Evolutionary conservation across 1,140 invertebrate genomes (phyloP).

Genomic region (Drosophila hydei): DNA sequence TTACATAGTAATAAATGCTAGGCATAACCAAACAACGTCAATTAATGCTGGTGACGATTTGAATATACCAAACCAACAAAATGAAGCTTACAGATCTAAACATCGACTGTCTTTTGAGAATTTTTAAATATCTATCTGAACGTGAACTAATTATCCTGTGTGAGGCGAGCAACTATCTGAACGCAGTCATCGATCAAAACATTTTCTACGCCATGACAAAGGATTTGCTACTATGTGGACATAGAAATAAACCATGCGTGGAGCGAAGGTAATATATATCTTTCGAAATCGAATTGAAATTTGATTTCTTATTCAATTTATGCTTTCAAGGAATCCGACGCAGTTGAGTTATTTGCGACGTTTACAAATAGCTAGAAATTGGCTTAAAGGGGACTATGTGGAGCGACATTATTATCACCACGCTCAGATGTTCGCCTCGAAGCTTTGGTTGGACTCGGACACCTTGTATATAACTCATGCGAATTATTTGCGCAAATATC

Average conservation of each 20-base stretch:
- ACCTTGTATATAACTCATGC: constrained; percentile 66
- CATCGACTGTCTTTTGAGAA: constrained; percentile 63
- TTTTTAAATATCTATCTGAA: constrained; percentile 66
- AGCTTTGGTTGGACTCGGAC: constrained; percentile 63
- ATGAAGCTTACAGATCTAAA: constrained; percentile 67
- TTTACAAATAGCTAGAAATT: constrained; percentile 64
- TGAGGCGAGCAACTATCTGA: constrained; percentile 43
- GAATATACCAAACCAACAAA: neutral
- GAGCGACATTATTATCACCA: constrained; percentile 74
- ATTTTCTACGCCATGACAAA: constrained; percentile 53
- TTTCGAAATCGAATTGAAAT: neutral
- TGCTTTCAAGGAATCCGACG: constrained; percentile 45
- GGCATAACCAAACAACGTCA: neutral
- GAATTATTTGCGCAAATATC: constrained; percentile 67
- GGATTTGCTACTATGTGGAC: constrained; percentile 74
- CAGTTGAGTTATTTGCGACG: constrained; percentile 59
- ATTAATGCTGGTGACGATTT: neutral
- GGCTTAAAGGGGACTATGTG: constrained; percentile 65
- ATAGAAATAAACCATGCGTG: constrained; percentile 48
- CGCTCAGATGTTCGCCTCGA: constrained; percentile 71
- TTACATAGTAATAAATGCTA: neutral
- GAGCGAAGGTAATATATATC: constrained; percentile 48
- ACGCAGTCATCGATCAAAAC: constrained; percentile 55
- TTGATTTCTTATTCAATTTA: neutral
- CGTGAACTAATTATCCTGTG: constrained; percentile 58